Evolutionary conservation across 2,888 invertebrate genomes (phyloP), one percentile per base, ranked within the genome.

Genomic region (Rapana venosa): DNA sequence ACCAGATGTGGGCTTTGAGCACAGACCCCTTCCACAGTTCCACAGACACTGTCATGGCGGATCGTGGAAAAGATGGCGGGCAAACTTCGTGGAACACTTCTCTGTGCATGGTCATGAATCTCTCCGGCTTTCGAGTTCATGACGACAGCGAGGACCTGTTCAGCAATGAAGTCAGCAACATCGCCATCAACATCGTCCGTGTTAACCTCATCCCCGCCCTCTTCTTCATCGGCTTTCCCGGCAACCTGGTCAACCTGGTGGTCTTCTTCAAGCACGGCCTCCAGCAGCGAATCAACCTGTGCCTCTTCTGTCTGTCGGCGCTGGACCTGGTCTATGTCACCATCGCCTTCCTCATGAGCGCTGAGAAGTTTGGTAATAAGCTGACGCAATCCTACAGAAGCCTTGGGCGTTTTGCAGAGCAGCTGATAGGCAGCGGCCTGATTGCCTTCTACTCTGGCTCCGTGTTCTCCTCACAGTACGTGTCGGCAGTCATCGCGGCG

Each of bases 221-320:
- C 79, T 32, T 79, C 79, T 35, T 79, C 79, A 8, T 79, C 79
- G 79, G 79, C 35, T 79, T 79, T 22, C 79, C 79, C 35, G 32
- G 35, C 79, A 79, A 79, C 79, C 30, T 79, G 5, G 35, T 79
- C 79, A 79, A 79, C 35, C 0, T 79, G 32, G 22, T 15, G 2
- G 79, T 79, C 35, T 79, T 79, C 79, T 79, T 79, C 79, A 79
- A 35, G 17, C 79, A 79, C 22, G 79, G 79, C 35, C 79, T 79
- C 32, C 32, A 79, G 17, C 79, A 79, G 22, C 32, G 79, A 13
- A 79, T 79, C 79, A 79, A 79, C 79, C 79, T 79, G 79, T 79
- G 79, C 32, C 35, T 79, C 35, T 79, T 79, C 79, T 79, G 79
- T 35, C 79, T 79, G 81, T 36, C 81, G 1, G 22, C 22, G 47